These are phyloP conservation scores for Cacoxenus indagator DNA, from an alignment of 2,888 invertebrate species.

Conservation along the genomic window DNA sequence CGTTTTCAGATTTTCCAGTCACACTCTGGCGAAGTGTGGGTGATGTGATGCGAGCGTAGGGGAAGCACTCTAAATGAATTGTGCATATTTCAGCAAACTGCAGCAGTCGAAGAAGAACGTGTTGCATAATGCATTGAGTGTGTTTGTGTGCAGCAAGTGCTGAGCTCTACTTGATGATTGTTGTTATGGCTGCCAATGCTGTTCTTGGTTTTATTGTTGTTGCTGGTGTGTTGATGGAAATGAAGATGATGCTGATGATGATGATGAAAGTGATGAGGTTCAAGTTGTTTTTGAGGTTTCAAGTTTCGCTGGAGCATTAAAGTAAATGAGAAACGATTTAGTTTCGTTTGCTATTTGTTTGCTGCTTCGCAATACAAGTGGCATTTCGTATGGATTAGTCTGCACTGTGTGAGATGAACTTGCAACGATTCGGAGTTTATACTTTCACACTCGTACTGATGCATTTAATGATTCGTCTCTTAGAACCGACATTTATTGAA, in stretches of 20 bases:
- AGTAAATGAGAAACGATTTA: too few relatives aligned
- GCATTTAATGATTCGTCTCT: too few relatives aligned
- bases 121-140: slow-evolving; percentile 58
- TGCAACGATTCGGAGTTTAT: too few relatives aligned
- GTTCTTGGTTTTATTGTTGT: not conserved
- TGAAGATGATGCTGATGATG: not conserved
- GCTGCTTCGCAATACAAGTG: too few relatives aligned
- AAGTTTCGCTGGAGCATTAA: not conserved
- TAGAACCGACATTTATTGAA: too few relatives aligned
- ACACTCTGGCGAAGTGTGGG: not conserved
- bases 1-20: slow-evolving; percentile 29
- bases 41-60: slow-evolving; percentile 2
- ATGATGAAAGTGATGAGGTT: not conserved
- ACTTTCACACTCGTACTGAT: too few relatives aligned
- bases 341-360: too few relatives aligned
- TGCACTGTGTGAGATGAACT: too few relatives aligned
- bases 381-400: too few relatives aligned
- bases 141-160: slow-evolving; percentile 18
- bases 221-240: not conserved
- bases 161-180: slow-evolving; percentile 59
- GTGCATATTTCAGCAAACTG: slow-evolving; percentile 63
- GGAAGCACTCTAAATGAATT: slow-evolving; percentile 51
- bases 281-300: not conserved
- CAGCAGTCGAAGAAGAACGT: slow-evolving; percentile 53
- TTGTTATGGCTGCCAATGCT: slow-evolving; percentile 32